A percentile compares a stretch with the other conserved stretches of the same genome.
Evolutionary conservation across 1,140 invertebrate species (phyloP).

Genomic region (Doryteuthis pealeii): DNA sequence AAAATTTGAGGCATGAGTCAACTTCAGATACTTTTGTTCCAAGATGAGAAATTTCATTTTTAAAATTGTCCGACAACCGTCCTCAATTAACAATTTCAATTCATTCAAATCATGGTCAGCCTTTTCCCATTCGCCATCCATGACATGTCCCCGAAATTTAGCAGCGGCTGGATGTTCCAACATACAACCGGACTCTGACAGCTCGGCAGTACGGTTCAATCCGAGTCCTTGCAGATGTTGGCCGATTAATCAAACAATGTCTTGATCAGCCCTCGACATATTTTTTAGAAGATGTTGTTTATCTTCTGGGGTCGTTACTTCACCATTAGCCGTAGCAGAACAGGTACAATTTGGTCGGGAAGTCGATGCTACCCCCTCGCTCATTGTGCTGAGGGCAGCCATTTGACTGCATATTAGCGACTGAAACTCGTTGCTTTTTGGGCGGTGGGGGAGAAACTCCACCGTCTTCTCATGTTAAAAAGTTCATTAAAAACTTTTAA

Average conservation of each 20-base stretch:
- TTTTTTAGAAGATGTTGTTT: slow-evolving; percentile 39
- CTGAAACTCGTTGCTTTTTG: slow-evolving; percentile 76
- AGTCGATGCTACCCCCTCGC: slow-evolving; percentile 40
- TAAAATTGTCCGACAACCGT: too few relatives aligned
- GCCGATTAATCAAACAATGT: slow-evolving; percentile 92
- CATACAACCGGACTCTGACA: slow-evolving; percentile 87
- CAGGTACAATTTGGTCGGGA: slow-evolving; percentile 56
- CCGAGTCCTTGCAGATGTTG: slow-evolving; percentile 92
- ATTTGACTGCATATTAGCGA: slow-evolving; percentile 58
- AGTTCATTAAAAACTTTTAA: too few relatives aligned
- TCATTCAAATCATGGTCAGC: too few relatives aligned
- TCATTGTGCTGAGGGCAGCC: slow-evolving; percentile 56
- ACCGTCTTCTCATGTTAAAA: slow-evolving; percentile 88
- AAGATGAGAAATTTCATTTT: too few relatives aligned
- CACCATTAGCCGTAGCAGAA: slow-evolving; percentile 61
- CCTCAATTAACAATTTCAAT: too few relatives aligned
- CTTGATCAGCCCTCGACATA: slow-evolving; percentile 80
- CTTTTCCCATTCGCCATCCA: slow-evolving; percentile 92
- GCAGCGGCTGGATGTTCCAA: slow-evolving; percentile 93
- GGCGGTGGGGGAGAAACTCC: slow-evolving; percentile 85
- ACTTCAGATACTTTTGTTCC: too few relatives aligned
- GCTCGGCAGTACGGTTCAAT: slow-evolving; percentile 83
- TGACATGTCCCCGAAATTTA: slow-evolving; percentile 89
- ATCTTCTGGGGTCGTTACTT: slow-evolving; percentile 44
- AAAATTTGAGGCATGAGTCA: too few relatives aligned